Evolutionary conservation across 2,888 invertebrate genomes (phyloP), one percentile per base, ranked within the genome.

Genomic region (Ophion ellenae): DNA sequence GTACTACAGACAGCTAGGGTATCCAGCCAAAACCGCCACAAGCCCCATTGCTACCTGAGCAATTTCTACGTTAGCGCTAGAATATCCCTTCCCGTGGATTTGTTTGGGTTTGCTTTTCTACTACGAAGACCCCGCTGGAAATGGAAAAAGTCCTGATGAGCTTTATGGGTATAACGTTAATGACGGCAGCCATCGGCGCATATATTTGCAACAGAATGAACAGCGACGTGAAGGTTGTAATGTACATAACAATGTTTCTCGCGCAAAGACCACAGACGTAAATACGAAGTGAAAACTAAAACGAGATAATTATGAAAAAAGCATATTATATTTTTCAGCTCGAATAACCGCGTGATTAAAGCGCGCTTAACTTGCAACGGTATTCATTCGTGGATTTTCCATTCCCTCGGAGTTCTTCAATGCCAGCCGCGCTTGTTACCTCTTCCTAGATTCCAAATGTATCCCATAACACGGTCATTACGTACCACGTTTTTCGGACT

Each of bases 101-200:
- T 53, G 17, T 17, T 53, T 53, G 14, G 53, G 5, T 11, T 40
- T 53, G 40, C 59, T 59, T 69, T 69, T 77, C 40, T n/a, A 2
- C 67, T 64, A 4, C 64, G 14, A 14, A 17, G 6, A 53, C 4
- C 7, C 14, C 14, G 2, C 45, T 36, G 76, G 57, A 36, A 76
- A 76, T 76, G 53, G 36, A 76, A 57, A 40, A 59, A 57, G 59
- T 77, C 40, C 40, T 36, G 20, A 61, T 17, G 57, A 36, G 53
- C 53, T 76, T 76, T 76, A n/a, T 32, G 66, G 17, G 32, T 28
- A 14, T 11, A 57, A 76, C 7, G 66, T 14, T 11, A 20, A 40
- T 76, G 36, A 3, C 9, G 24, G 14, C 14, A 20, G 45, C 28
- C 47, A 9, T 53, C 14, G 2, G 14, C 11, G 28, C 14, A 9